Base-by-base conservation (phyloP, 2,113 vertebrate species). In the Podilymbus podiceps region DNA sequence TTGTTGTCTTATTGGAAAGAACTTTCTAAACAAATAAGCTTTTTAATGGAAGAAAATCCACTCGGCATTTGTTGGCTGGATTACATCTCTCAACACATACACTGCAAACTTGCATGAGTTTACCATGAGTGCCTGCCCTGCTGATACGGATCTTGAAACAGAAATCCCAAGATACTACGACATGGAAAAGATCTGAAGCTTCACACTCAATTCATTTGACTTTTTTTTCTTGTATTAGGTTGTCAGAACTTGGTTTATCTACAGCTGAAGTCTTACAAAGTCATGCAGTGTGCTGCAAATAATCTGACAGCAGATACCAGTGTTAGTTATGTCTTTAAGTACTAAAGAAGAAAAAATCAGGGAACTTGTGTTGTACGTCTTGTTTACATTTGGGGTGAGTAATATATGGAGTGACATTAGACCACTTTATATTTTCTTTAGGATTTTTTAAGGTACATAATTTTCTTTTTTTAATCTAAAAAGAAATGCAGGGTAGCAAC, bases 381-480 rank as follows among this genome's bases (percentile, higher is more conserved):
- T 97, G 98, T 98, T 98, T 98, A 98, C 98, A 97, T 95, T 97
- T 96, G 67, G 86, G 85, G 80, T 97, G 94, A 97, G 88, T 92
- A 91, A 74, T 94, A 80, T 67, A 78, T 77, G 75, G 93, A 96
- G 59, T 93, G 75, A 94, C 94, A 81, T 91, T 84, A 97, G 95
- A 97, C 95, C 96, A 97, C 96, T 97, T 35, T 94, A 85, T 87
- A 15, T 95, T 89, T 91, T 80, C 63, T 85, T 95, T 59, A 75
- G 40, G 38, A 46, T 77, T 71, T 96, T 97, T 93, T 93, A 96
- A 93, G 93, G 85, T 95, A 96, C 91, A 25, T 94, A 60, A 38
- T 38, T 42, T 42, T 89, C 93, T 97, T 97, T 89, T 49, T 62
- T 94, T 95, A 87, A 95, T 89, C 85, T 97, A 80, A 93, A 94